Conservation (phyloP, 1,140 invertebrate genomes). For the Antheraea mylitta region DNA sequence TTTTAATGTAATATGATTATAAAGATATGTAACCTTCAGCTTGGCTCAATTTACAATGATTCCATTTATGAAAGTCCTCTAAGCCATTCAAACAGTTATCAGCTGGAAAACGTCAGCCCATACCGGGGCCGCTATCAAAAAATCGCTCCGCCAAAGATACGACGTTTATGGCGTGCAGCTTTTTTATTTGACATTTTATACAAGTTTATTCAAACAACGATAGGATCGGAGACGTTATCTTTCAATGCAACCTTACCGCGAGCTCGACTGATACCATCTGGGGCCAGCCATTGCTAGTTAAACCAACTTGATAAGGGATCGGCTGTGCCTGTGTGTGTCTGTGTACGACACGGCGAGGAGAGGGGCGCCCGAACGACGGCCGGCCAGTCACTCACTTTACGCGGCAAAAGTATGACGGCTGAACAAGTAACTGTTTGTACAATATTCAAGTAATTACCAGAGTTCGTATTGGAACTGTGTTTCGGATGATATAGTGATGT, state of each 20-base stretch:
- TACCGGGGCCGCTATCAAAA: conserved; percentile 42
- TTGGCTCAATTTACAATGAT: not conserved
- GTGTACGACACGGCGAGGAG: conserved; percentile 36
- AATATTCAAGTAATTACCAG: conserved; percentile 32
- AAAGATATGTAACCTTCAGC: too few relatives aligned
- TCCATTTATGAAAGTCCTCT: not conserved
- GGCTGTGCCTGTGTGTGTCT: conserved; percentile 49
- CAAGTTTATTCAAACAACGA: conserved; percentile 79
- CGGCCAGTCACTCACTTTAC: conserved; percentile 70
- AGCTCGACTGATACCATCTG: conserved; percentile 69
- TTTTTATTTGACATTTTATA: conserved; percentile 78
- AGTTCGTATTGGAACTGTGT: conserved; percentile 35
- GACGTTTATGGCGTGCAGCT: conserved; percentile 68
- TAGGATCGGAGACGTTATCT: conserved; percentile 76
- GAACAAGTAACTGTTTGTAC: conserved; percentile 5
- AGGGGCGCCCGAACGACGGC: conserved; percentile 49
- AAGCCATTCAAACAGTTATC: conserved; percentile 1
- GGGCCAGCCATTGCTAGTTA: conserved; percentile 76
- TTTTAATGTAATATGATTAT: too few relatives aligned
- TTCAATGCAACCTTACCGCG: conserved; percentile 78
- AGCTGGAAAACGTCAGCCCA: conserved; percentile 13
- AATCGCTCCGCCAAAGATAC: conserved; percentile 56
- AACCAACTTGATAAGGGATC: conserved; percentile 75
- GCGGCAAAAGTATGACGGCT: conserved; percentile 73
- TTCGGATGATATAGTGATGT: conserved; percentile 56